A percentile compares a stretch with the other conserved stretches of the same genome.
Conservation (phyloP, 2,888 invertebrate species). For the Yponomeuta malinellus region DNA sequence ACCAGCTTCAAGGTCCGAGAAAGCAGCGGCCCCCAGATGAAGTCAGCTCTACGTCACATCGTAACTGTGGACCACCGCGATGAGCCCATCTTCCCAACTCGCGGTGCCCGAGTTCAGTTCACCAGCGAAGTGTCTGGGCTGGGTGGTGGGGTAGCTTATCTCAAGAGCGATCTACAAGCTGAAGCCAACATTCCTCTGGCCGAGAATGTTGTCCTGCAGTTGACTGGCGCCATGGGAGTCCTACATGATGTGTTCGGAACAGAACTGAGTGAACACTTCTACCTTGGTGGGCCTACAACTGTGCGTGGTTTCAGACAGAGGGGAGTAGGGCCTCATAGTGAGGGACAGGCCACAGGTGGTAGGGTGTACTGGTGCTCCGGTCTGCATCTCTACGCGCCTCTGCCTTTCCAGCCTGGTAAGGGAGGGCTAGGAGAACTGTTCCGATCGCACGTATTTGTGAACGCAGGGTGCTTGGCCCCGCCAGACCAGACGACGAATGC, state of each 20-base stretch:
- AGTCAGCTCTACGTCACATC: constrained; percentile 90
- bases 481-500: constrained; percentile 54
- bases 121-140: constrained; percentile 90
- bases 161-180: constrained; percentile 82
- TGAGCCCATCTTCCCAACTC: constrained; percentile 85
- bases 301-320: constrained; percentile 91
- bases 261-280: constrained; percentile 84
- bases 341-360: constrained; percentile 85
- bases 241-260: constrained; percentile 79
- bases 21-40: constrained; percentile 87
- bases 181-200: constrained; percentile 45
- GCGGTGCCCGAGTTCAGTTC: constrained; percentile 82
- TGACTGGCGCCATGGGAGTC: not conserved
- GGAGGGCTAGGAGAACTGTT: constrained; percentile 90
- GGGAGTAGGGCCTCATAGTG: constrained; percentile 90
- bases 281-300: constrained; percentile 92
- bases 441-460: constrained; percentile 91
- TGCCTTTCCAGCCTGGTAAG: constrained; percentile 89
- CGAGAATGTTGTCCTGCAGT: constrained; percentile 62
- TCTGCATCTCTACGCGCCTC: constrained; percentile 90
- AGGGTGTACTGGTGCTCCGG: constrained; percentile 90
- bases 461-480: constrained; percentile 85
- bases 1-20: constrained; percentile 88
- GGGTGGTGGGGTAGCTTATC: constrained; percentile 94
- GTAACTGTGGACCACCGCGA: constrained; percentile 87